Base-by-base conservation (phyloP, 2,113 vertebrate species). In the Telmatochromis sp. region DNA sequence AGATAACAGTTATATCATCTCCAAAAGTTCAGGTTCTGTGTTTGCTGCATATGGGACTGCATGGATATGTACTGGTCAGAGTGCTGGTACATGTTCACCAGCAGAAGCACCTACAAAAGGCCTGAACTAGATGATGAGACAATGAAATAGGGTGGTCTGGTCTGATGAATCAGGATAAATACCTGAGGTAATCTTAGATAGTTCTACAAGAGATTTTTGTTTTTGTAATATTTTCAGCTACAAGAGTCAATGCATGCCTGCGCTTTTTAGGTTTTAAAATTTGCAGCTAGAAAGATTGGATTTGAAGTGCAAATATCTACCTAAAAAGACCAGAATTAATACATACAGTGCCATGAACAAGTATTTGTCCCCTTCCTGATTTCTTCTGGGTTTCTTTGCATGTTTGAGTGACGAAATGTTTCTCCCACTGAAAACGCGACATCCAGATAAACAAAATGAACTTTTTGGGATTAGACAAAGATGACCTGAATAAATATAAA, bases 401-500 rank as follows among this genome's bases (percentile, higher is more conserved):
- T 31, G 57, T 31, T 58, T 31, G 14, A 58, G 57, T 58, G 2
- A 31, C 0, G 7, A 58, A 58, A 58, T 17, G 26, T 1, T 58
- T 58, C 26, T 58, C 55, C 55, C 14, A 17, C 26, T 58, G 57
- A 58, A 9, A 31, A 58, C 0, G 14, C 0, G 1, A 58, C 5
- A 0, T 3, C 26, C 26, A 17, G 7, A 58, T 58, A 17, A 58
- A 4, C 26, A 31, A 0, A 58, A 58, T 58, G 0, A 58, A 58
- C 14, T 58, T 58, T 58, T 58, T 3, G 57, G 26, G 57, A 58
- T 58, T 58, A 58, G 14, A 58, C 8, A 60, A 31, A 60, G 26
- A 60, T 31, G 26, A 6, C 26, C 57, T 31, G 57, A 60, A 31
- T 60, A 31, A 58, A 58, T 28, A 28, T 58, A 60, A 60, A 60